phyloP scores from a whole-genome alignment of 2,888 invertebrate species.

The Phyto melanocephala region DNA sequence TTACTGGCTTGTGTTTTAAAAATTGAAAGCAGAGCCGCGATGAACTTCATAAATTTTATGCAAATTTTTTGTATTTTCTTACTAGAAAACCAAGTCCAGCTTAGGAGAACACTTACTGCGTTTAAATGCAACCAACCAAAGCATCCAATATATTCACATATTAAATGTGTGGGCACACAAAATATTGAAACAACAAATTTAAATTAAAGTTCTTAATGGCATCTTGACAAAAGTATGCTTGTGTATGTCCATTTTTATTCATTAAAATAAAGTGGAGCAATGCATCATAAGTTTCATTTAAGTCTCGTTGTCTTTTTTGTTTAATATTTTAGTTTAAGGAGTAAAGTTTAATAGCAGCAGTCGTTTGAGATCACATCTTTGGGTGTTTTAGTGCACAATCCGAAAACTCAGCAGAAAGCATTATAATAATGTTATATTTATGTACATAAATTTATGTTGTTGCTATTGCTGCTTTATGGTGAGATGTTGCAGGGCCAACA shows the following conservation, averaged over 20 bases:
- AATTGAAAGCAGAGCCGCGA: neutral
- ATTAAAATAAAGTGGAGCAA: neutral
- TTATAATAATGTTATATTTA: slow-evolving; percentile 28
- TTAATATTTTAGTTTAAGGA: neutral
- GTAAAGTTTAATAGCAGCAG: neutral
- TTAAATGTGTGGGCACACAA: slow-evolving; percentile 50
- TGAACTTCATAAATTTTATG: slow-evolving; percentile 36
- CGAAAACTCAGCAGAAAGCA: slow-evolving; percentile 26
- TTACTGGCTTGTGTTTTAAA: neutral
- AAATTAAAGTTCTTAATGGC: slow-evolving; percentile 58
- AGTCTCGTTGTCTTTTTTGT: neutral
- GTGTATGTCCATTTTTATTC: neutral
- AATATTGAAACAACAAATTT: slow-evolving; percentile 39
- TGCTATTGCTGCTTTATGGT: neutral
- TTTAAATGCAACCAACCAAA: neutral
- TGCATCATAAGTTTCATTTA: neutral
- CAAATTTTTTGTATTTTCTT: slow-evolving; percentile 29
- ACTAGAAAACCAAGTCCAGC: slow-evolving; percentile 34
- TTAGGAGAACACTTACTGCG: neutral
- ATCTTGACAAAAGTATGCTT: slow-evolving; percentile 9
- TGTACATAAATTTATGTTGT: neutral
- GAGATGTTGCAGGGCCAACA: slow-evolving; percentile 2
- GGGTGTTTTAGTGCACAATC: slow-evolving; percentile 31
- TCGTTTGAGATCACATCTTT: slow-evolving; percentile 45
- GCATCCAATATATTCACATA: neutral